Base-by-base conservation (phyloP, 2,888 invertebrate species). In the Toxonevra muliebris region DNA sequence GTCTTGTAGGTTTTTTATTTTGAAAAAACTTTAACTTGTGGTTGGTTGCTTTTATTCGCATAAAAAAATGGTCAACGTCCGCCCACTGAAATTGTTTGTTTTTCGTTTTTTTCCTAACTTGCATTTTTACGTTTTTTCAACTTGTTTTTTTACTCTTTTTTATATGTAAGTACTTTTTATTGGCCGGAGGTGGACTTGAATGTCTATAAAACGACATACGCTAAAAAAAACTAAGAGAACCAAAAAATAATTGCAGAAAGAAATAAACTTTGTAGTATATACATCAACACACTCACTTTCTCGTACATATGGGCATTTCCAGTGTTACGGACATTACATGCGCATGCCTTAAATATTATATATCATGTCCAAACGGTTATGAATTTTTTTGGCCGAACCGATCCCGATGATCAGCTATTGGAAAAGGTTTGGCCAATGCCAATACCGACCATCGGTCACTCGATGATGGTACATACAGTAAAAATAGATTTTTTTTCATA, bases 251-350 rank as follows among this genome's bases (percentile, higher is more conserved):
- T 7, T 30, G 30, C 30, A 30, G 30, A 30, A 30, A 30, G 30
- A 30, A 7, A n/a, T n/a, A n/a, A n/a, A 30, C 30, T 30, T 11
- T 17, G 10, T 15, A 8, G 17, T 50, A 13, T n/a, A n/a, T n/a
- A n/a, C 12, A 50, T 13, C 15, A 8, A 50, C 50, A 50, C 19
- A n/a, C 50, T 50, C 17, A n/a, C 11, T n/a, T 3, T 10, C 3
- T 52, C 19, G 17, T 52, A n/a, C n/a, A 17, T 52, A n/a, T 17
- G 15, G 15, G 15, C 19, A 41, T 42, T 42, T 58, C n/a, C 42
- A 58, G 40, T 9, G 41, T 41, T 53, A 53, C n/a, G n/a, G 15
- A 19, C 40, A 40, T 11, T 41, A 57, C n/a, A 57, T 48, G 61
- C 57, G 54, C 17, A 30, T 30, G 40, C 4, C 62, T 45, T 4